Evolutionary conservation across 2,113 vertebrate species (phyloP).

Genomic region (Atrichornis clamosus): DNA sequence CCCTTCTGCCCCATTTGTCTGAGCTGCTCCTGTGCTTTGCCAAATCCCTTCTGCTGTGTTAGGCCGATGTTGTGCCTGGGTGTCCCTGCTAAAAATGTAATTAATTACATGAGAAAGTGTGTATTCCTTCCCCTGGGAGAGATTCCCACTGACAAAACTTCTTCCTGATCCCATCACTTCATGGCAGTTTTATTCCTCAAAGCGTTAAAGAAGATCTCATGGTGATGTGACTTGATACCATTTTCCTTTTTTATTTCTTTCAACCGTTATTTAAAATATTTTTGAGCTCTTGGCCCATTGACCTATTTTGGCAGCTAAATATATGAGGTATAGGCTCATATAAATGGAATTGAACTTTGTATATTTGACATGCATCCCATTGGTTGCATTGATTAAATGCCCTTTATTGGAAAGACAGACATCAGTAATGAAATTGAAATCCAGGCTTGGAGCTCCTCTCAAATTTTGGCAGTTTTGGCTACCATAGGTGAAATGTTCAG

Average conservation of each 20-base stretch:
- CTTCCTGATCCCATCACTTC: background rate
- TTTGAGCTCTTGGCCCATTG: background rate
- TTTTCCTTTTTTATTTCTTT: background rate
- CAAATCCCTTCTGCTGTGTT: background rate
- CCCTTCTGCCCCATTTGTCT: rapidly evolving
- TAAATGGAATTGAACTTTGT: background rate
- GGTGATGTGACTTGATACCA: background rate
- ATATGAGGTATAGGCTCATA: background rate
- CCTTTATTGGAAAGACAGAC: background rate
- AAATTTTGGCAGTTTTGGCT: background rate
- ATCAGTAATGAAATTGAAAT: background rate
- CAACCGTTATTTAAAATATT: background rate
- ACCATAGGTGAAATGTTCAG: background rate
- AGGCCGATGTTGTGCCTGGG: background rate
- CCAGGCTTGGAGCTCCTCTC: background rate
- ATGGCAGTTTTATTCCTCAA: background rate
- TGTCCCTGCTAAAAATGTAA: background rate
- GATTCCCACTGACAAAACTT: background rate
- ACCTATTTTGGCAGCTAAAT: background rate
- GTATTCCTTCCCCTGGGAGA: background rate
- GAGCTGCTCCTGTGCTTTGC: background rate
- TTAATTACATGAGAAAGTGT: background rate
- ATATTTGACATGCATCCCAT: background rate
- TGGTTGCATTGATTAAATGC: background rate
- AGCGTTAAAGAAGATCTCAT: background rate